Conservation (phyloP, 2,888 invertebrate genomes). For the Rhamnusium bicolor region DNA sequence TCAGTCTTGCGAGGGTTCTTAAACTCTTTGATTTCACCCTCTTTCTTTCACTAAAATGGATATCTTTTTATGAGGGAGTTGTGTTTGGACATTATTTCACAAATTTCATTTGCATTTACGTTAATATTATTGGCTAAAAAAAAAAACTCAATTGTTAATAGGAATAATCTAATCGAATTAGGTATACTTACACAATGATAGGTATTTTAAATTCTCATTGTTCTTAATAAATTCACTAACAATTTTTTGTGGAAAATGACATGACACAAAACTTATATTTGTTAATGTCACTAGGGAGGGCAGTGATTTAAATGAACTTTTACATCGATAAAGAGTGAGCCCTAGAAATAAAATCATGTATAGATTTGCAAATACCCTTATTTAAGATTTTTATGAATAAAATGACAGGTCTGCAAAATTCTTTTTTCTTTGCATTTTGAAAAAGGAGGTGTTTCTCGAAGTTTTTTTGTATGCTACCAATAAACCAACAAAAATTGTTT, state of each 20-base stretch:
- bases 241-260: slow-evolving; percentile 58
- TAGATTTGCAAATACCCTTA: background rate
- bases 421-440: no score
- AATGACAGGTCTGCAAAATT: no score
- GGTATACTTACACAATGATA: slow-evolving; percentile 57
- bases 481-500: no score
- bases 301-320: slow-evolving; percentile 58
- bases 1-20: slow-evolving; percentile 57
- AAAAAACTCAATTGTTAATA: background rate
- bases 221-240: slow-evolving; percentile 57
- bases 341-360: slow-evolving; percentile 52
- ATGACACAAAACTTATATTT: slow-evolving; percentile 53
- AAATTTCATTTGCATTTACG: slow-evolving; percentile 59
- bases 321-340: slow-evolving; percentile 56
- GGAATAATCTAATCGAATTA: background rate
- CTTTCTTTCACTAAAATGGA: slow-evolving; percentile 59
- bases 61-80: slow-evolving; percentile 54
- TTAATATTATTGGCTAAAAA: slow-evolving; percentile 59
- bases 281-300: slow-evolving; percentile 52
- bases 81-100: slow-evolving; percentile 58
- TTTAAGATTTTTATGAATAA: no score
- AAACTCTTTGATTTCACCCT: slow-evolving; percentile 57
- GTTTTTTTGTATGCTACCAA: no score
- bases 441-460: no score
- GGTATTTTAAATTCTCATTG: slow-evolving; percentile 53